Evolutionary conservation across 2,797 vertebrate genomes (phyloP).

Genomic region (Acanthis flammea): DNA sequence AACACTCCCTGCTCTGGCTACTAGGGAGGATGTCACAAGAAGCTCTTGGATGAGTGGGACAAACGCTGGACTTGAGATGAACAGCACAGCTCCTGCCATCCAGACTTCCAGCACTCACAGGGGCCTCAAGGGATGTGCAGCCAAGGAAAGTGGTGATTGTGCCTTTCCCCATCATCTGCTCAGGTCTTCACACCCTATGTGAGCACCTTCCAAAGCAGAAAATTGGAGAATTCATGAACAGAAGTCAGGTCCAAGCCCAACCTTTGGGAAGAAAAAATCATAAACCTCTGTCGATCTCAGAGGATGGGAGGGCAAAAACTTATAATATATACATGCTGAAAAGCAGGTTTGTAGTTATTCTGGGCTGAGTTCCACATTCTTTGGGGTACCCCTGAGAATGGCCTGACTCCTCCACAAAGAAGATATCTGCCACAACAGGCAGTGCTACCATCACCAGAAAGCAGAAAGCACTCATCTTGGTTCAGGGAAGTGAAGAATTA

Average conservation of each 20-base stretch:
- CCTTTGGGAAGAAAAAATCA: not conserved
- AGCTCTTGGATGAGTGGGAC: not conserved
- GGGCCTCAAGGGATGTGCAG: not conserved
- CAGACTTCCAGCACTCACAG: not conserved
- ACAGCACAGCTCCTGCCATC: not conserved
- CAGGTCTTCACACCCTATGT: not conserved
- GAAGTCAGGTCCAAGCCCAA: not conserved
- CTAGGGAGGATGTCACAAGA: not conserved
- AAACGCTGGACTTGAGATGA: not conserved
- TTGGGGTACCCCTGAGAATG: not conserved
- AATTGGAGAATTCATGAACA: not conserved
- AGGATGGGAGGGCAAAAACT: not conserved
- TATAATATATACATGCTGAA: fast-evolving
- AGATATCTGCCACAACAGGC: not conserved
- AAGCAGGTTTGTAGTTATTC: not conserved
- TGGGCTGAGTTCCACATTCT: not conserved
- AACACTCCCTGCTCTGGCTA: not conserved
- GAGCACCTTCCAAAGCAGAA: not conserved
- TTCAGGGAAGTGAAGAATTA: not conserved
- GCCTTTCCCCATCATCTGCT: not conserved
- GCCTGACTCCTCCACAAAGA: not conserved
- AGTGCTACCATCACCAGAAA: not conserved
- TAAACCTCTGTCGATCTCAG: not conserved
- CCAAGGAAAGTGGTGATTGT: fast-evolving
- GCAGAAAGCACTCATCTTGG: not conserved